Conservation (phyloP, 2,797 vertebrate species). For the Lophura swinhoii region DNA sequence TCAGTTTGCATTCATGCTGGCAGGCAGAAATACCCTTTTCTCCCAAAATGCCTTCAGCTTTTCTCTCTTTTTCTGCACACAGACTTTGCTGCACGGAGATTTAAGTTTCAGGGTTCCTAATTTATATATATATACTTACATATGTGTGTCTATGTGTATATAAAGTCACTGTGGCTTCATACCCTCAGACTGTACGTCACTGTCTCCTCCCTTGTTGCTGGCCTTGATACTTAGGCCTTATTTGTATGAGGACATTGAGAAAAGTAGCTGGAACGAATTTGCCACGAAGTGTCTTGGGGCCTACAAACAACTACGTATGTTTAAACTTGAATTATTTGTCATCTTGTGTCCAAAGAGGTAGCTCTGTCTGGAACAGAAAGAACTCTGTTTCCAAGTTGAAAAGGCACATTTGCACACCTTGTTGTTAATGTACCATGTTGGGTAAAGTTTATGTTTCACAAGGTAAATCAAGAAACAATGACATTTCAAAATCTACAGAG, state of each 20-base stretch:
- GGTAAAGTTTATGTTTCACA: constrained; percentile 49
- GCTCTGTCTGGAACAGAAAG: constrained; percentile 64
- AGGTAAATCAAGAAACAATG: constrained; percentile 66
- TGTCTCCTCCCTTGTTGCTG: constrained; percentile 50
- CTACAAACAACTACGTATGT: constrained; percentile 53
- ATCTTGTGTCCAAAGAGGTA: constrained; percentile 47
- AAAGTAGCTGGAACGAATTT: constrained; percentile 58
- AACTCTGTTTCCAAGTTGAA: constrained; percentile 25
- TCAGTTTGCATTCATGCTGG: not conserved
- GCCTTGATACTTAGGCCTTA: not conserved
- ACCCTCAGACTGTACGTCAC: constrained; percentile 7
- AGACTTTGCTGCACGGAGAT: not conserved
- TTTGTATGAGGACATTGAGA: constrained; percentile 62
- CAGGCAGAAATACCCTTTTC: constrained; percentile 16
- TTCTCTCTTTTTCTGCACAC: not conserved
- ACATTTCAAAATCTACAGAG: constrained; percentile 35
- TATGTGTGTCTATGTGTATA: constrained; percentile 26
- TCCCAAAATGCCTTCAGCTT: constrained; percentile 42
- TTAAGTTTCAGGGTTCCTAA: constrained; percentile 31
- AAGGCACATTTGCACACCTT: constrained; percentile 62
- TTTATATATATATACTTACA: not conserved
- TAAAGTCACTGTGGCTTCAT: constrained; percentile 28
- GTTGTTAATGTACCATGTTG: constrained; percentile 48
- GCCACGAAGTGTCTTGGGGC: constrained; percentile 54
- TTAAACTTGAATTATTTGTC: constrained; percentile 72